Evolutionary conservation across 1,140 invertebrate genomes (phyloP), one percentile per base, ranked within the genome.

Genomic region (Aphidius ervi): DNA sequence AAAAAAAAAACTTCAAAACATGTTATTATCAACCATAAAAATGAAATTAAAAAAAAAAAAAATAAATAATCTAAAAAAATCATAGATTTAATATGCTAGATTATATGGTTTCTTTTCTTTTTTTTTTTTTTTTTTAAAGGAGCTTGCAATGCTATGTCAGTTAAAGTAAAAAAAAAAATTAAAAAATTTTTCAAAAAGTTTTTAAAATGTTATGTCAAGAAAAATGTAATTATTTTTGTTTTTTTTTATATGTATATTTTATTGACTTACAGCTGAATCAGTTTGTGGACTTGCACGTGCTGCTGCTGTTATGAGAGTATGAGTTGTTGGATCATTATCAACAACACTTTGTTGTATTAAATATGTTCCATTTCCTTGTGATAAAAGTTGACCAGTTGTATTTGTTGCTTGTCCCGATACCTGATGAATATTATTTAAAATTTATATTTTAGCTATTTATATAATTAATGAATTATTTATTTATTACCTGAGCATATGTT

Each of bases 271-370:
- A 59, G 82, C 81, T 59, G 79, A 83, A 68, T 88, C 88, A 49
- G 89, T 89, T 68, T 90, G 89, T 16, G 90, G 89, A 68, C 89
- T 91, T 3, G 86, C 82, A 50, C 87, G 82, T 41, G 85, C 85
- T 41, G 85, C 68, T 10, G 82, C 85, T 8, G 84, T 78, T 70
- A 86, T 83, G 23, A 86, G 79, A 4, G 84, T 72, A 6, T 81
- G 73, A 73, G 84, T 73, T 75, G 86, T 65, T 76, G 85, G 68
- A 79, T 84, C 75, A 65, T 78, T 69, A 68, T 84, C 82, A 61
- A 89, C 82, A 65, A 89, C 85, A 65, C 83, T 82, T 68, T 83
- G 86, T 72, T 86, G 88, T 64, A 87, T 88, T 64, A 85, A 79
- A 68, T 87, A 86, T 6, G 85, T 85, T 62, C 85, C 79, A 65